These are phyloP conservation scores for Zaprionus ghesquierei DNA, from an alignment of 1,140 invertebrate genomes.

Conservation along the genomic window DNA sequence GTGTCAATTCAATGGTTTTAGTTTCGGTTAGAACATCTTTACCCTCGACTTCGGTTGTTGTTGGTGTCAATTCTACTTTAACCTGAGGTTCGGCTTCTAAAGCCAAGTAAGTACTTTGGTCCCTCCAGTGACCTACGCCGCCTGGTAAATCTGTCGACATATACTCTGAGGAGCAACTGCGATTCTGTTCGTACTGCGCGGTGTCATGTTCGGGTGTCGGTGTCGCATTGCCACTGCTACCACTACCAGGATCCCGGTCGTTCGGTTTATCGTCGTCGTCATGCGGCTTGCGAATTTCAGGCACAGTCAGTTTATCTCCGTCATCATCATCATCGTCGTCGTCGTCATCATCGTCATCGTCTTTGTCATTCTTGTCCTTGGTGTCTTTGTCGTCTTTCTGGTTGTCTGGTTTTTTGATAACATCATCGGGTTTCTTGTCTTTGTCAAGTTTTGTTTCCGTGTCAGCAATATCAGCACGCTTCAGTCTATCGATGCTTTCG, in stretches of 20 bases:
- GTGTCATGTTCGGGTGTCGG: conserved; percentile 82
- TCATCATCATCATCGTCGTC: conserved; percentile 79
- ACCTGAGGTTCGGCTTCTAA: conserved; percentile 69
- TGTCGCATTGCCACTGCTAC: conserved; percentile 85
- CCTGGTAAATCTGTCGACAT: conserved; percentile 89
- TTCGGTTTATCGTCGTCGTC: conserved; percentile 84
- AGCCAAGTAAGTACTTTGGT: conserved; percentile 90
- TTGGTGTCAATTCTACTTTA: conserved; percentile 50
- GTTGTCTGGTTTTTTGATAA: conserved; percentile 63
- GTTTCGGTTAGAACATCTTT: conserved; percentile 59
- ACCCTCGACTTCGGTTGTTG: conserved; percentile 5
- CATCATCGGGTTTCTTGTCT: conserved; percentile 72
- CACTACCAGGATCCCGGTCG: conserved; percentile 86
- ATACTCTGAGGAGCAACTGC: conserved; percentile 85
- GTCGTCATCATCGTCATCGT: conserved; percentile 82
- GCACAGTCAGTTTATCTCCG: conserved; percentile 67
- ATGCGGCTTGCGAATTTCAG: conserved; percentile 78
- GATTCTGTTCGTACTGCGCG: conserved; percentile 74
- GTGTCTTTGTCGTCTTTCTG: conserved; percentile 61
- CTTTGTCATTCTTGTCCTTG: conserved; percentile 64
- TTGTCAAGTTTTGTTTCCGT: conserved; percentile 54
- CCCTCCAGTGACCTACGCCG: conserved; percentile 91
- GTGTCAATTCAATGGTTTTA: conserved; percentile 42
- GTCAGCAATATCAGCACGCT: conserved; percentile 45
- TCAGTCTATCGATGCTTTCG: conserved; percentile 43